A percentile compares a stretch with the other conserved stretches of the same genome.
These are phyloP conservation scores for Lampris incognitus DNA, from an alignment of 2,113 vertebrate species.

Conservation along the genomic window DNA sequence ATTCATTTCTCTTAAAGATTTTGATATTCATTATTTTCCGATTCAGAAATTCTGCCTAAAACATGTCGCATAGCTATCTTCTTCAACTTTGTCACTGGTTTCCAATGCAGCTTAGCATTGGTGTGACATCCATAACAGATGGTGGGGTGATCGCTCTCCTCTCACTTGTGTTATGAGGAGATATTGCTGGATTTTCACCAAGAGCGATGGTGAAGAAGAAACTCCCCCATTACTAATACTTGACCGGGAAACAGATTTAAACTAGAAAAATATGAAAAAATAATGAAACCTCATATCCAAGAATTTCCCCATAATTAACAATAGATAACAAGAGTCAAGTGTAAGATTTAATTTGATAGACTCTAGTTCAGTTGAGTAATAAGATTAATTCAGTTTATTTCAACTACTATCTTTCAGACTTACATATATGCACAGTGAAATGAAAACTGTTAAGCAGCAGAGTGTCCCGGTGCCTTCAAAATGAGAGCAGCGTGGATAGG, in stretches of 20 bases:
- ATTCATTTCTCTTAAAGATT: no score
- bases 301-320: neutral
- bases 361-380: no score
- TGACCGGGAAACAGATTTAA: neutral
- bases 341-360: no score
- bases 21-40: no score
- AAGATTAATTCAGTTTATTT: no score
- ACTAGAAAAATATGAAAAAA: neutral
- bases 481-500: no score
- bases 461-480: no score
- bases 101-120: neutral
- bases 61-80: neutral
- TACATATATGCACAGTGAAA: no score
- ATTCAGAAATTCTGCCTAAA: neutral
- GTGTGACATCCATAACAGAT: conserved; percentile 12
- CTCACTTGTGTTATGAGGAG: neutral
- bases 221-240: neutral
- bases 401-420: no score
- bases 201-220: neutral
- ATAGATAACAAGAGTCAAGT: no score
- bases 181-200: conserved; percentile 27
- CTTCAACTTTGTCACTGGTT: neutral
- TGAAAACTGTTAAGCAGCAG: no score
- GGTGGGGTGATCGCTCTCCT: no score
- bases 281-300: neutral